These are phyloP conservation scores for Sprattus sprattus DNA, from an alignment of 2,113 vertebrate genomes.

Conservation along the genomic window DNA sequence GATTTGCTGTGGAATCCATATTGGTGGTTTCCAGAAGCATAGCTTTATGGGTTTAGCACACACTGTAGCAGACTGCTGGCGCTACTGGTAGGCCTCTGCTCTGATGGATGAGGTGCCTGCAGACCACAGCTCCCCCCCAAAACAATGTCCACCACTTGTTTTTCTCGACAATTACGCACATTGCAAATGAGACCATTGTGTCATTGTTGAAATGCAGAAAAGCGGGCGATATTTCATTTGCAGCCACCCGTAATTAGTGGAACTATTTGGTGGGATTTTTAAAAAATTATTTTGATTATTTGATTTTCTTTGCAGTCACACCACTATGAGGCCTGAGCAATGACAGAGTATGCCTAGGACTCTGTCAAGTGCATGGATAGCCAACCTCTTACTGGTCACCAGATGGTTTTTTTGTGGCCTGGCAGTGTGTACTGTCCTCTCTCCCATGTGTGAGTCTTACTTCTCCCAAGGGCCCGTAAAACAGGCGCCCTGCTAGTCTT, in stretches of 20 bases:
- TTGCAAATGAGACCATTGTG: background rate
- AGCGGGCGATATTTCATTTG: background rate
- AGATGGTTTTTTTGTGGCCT: background rate
- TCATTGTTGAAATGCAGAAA: background rate
- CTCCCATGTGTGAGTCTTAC: background rate
- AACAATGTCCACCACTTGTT: background rate
- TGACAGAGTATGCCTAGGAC: background rate
- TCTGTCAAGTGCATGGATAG: background rate
- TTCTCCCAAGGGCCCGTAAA: background rate
- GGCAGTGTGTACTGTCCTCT: background rate
- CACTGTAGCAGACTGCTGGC: constrained; percentile 1
- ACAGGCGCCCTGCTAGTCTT: background rate
- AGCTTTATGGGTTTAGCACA: constrained; percentile 18
- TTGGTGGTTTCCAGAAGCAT: constrained; percentile 18
- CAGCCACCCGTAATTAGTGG: background rate
- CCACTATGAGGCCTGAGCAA: background rate
- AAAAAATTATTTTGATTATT: too few relatives aligned
- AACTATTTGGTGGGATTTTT: background rate
- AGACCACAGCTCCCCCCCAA: background rate
- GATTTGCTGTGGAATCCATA: background rate
- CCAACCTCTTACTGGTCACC: background rate
- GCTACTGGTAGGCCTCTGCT: background rate
- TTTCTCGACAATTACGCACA: background rate
- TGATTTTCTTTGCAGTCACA: background rate
- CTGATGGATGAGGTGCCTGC: constrained; percentile 1